phyloP scores from a whole-genome alignment of 2,888 invertebrate species.

The Agrotis ipsilon region DNA sequence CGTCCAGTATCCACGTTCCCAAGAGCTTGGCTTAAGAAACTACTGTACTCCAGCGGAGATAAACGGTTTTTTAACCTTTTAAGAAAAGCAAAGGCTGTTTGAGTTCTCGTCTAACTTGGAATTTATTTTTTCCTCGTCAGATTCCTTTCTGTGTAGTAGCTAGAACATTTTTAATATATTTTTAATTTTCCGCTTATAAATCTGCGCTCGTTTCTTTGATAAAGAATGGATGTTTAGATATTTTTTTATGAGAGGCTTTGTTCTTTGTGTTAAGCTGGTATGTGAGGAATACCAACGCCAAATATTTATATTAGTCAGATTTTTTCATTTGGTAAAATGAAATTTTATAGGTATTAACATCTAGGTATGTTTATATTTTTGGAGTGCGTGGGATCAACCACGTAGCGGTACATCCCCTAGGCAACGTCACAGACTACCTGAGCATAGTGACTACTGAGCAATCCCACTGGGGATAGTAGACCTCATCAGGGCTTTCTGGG shows the following conservation, averaged over 20 bases:
- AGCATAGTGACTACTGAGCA: too few relatives aligned
- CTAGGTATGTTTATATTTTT: too few relatives aligned
- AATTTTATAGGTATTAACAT: too few relatives aligned
- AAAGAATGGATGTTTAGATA: conserved; percentile 14
- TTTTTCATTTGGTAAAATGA: background rate
- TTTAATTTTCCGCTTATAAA: conserved; percentile 55
- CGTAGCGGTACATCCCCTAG: too few relatives aligned
- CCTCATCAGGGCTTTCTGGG: too few relatives aligned
- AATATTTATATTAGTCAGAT: background rate
- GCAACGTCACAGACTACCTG: too few relatives aligned
- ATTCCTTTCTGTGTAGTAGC: conserved; percentile 34
- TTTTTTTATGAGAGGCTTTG: conserved; percentile 12
- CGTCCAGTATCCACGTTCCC: background rate
- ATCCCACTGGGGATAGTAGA: too few relatives aligned
- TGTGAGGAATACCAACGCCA: background rate
- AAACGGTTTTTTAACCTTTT: conserved; percentile 44
- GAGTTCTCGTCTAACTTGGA: conserved; percentile 40
- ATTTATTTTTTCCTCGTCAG: conserved; percentile 44
- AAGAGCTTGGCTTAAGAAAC: conserved; percentile 18
- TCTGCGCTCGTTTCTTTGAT: conserved; percentile 38
- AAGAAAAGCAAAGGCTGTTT: conserved; percentile 47
- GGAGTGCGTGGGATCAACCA: too few relatives aligned
- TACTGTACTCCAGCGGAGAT: conserved; percentile 23
- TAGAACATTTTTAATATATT: conserved; percentile 45
- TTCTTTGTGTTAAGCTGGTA: conserved; percentile 15